Evolutionary conservation across 2,888 invertebrate genomes (phyloP), one percentile per base, ranked within the genome.

Genomic region (Itoplectis maculator): DNA sequence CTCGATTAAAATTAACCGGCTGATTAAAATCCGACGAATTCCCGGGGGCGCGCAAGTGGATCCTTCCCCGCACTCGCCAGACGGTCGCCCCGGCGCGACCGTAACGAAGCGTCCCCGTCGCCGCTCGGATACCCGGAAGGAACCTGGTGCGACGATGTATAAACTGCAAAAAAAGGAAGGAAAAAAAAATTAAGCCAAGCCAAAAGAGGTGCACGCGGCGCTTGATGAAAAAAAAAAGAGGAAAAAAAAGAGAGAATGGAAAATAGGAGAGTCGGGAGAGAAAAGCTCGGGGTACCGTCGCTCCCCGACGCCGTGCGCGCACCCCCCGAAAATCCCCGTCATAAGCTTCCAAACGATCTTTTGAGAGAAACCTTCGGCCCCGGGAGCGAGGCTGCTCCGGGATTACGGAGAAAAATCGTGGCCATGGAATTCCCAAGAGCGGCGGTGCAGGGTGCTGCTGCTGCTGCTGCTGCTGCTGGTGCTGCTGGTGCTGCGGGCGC

Each of bases 351-450:
- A 47, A 72, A 63, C 59, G 77, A 68, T 59, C 66, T 65, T 63
- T 66, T 23, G 51, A 37, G 45, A 61, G 59, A 69, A 61, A 79
- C 73, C 59, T 23, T 42, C 72, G 68, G 54, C 65, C 40, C 42
- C 11, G 35, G 69, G 56, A 29, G 81, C 49, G 80, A 47, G 42
- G 70, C 75, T 54, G 29, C 47, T 76, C 76, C 77, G 70, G 81
- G 86, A 85, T 86, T 84, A 83, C 84, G 80, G 76, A 84, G 85
- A 85, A 84, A 85, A 85, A 85, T 85, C 84, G 81, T 84, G 80
- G 76, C 75, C 45, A 73, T 78, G 72, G 81, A 81, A 81, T 81
- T 82, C 61, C 82, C 79, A 66, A 82, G 82, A 82, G 82, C 75
- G 75, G 69, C 74, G 65, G 69, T n/a, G 59, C 63, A 47, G 75